phyloP scores from a whole-genome alignment of 2,888 invertebrate genomes.

The Campoplex nolae region DNA sequence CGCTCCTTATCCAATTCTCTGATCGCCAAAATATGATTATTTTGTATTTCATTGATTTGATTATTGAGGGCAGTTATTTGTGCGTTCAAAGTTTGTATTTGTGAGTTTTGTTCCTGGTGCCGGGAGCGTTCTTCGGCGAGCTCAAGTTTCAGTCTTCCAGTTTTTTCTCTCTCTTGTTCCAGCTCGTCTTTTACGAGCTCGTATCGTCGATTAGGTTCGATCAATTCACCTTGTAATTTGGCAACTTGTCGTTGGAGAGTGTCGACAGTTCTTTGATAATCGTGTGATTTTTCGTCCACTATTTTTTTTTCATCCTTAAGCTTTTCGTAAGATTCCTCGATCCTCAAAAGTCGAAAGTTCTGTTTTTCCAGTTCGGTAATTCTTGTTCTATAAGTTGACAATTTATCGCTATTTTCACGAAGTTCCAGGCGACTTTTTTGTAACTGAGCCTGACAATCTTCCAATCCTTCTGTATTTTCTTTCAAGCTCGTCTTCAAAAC shows the following conservation, averaged over 20 bases:
- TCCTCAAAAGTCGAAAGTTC: slow-evolving; percentile 66
- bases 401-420: slow-evolving; percentile 73
- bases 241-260: slow-evolving; percentile 77
- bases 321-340: slow-evolving; percentile 76
- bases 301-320: slow-evolving; percentile 77
- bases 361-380: slow-evolving; percentile 74
- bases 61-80: slow-evolving; percentile 76
- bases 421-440: slow-evolving; percentile 76
- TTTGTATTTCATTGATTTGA: slow-evolving; percentile 77
- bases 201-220: slow-evolving; percentile 80
- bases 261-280: slow-evolving; percentile 74
- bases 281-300: slow-evolving; percentile 76
- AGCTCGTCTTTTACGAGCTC: slow-evolving; percentile 78
- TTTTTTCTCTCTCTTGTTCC: slow-evolving; percentile 76
- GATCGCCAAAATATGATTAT: slow-evolving; percentile 74
- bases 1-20: slow-evolving; percentile 77
- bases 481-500: slow-evolving; percentile 76
- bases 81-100: slow-evolving; percentile 75
- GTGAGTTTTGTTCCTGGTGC: slow-evolving; percentile 76
- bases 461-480: slow-evolving; percentile 77
- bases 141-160: slow-evolving; percentile 76
- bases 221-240: slow-evolving; percentile 76
- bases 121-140: slow-evolving; percentile 74
- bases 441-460: slow-evolving; percentile 78
- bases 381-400: slow-evolving; percentile 72